phyloP scores from a whole-genome alignment of 2,888 invertebrate genomes.

The Eucera pruinosa region DNA sequence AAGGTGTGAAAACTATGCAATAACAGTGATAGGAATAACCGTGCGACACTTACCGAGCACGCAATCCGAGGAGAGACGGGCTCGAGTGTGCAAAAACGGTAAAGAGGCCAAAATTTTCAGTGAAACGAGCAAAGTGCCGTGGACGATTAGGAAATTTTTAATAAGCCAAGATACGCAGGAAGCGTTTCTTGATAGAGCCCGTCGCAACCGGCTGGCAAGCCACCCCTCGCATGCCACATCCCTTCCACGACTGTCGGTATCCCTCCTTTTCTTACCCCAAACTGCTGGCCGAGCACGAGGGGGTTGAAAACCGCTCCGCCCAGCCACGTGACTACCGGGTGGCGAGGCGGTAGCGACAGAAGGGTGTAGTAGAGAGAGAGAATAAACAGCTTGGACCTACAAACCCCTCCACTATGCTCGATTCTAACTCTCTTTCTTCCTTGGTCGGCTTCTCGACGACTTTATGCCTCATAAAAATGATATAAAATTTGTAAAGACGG shows the following conservation, averaged over 20 bases:
- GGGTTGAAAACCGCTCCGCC: constrained; percentile 78
- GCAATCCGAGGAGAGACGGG: background rate
- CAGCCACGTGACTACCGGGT: constrained; percentile 76
- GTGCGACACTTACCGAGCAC: too few species aligned
- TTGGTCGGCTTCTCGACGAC: constrained; percentile 81
- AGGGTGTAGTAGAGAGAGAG: constrained; percentile 9
- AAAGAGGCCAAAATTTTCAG: constrained; percentile 12
- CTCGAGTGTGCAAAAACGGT: background rate
- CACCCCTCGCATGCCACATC: constrained; percentile 51
- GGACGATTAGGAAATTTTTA: constrained; percentile 75
- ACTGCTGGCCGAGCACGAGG: constrained; percentile 58
- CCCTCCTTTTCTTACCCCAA: constrained; percentile 59
- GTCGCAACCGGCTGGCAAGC: constrained; percentile 27
- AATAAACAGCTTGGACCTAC: constrained; percentile 31
- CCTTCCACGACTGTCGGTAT: constrained; percentile 40
- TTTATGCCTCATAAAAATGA: constrained; percentile 84
- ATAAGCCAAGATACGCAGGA: constrained; percentile 74
- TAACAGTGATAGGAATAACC: background rate
- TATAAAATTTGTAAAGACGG: constrained; percentile 84
- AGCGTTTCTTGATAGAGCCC: constrained; percentile 75
- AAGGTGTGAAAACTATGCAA: background rate
- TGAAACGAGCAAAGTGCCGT: constrained; percentile 32
- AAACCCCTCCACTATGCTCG: constrained; percentile 49
- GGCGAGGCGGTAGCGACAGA: constrained; percentile 24
- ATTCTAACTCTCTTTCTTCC: constrained; percentile 65